Percentiles rank a stretch among this genome's conserved stretches.
These are phyloP conservation scores for Eublepharis macularius DNA, from an alignment of 2,113 vertebrate genomes.

Conservation along the genomic window DNA sequence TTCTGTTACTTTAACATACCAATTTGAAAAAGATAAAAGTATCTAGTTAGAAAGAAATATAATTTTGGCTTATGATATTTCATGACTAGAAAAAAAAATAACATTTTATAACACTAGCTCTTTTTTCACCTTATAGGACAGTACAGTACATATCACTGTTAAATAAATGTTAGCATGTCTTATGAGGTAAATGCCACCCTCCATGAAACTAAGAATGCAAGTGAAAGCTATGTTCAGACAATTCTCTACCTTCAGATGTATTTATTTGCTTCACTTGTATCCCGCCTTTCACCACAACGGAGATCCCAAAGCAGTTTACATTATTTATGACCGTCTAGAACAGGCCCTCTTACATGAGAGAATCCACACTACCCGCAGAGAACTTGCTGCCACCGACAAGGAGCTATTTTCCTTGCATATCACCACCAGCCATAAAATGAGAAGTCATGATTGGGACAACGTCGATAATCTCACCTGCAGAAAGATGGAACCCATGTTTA, in stretches of 20 bases:
- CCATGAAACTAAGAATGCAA: not conserved
- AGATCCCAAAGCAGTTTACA: no score
- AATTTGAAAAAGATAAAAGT: not conserved
- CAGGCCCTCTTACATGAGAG: no score
- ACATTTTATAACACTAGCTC: not conserved
- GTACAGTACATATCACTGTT: not conserved
- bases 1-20: not conserved
- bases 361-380: no score
- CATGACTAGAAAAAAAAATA: not conserved
- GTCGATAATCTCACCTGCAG: no score
- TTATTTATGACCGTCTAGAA: no score
- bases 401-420: no score
- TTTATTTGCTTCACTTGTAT: no score
- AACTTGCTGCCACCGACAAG: no score
- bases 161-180: not conserved
- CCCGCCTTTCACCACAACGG: not conserved
- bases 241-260: not conserved
- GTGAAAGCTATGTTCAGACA: not conserved
- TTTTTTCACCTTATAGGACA: not conserved
- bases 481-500: no score
- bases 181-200: not conserved
- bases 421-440: no score
- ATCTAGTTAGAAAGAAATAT: not conserved
- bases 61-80: constrained; percentile 1
- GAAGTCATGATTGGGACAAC: no score